These are phyloP conservation scores for Herpetotheres cachinnans DNA, from an alignment of 2,113 vertebrate species.

Conservation along the genomic window DNA sequence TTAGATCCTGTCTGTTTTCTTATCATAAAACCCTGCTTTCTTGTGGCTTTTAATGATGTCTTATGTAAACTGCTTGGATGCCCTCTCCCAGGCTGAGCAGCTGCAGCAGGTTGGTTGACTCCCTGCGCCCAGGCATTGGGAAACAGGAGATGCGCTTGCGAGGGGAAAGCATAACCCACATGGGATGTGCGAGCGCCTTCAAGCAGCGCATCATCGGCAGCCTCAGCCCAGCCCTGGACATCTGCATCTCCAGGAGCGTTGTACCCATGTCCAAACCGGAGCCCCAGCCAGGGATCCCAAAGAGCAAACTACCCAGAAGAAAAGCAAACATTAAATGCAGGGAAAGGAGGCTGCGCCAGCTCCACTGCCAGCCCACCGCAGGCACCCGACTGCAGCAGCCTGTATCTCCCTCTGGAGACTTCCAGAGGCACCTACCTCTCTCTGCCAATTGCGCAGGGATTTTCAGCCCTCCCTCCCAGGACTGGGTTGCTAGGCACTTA, in stretches of 20 bases:
- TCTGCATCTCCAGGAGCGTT: background rate
- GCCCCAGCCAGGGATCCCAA: background rate
- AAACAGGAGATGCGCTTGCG: background rate
- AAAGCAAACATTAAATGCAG: background rate
- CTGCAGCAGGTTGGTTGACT: background rate
- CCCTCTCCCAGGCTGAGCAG: background rate
- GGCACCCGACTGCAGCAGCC: background rate
- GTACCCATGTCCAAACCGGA: background rate
- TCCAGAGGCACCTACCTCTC: background rate
- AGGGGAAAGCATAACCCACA: background rate
- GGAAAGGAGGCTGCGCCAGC: background rate
- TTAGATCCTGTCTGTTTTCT: background rate
- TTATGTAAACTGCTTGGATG: background rate
- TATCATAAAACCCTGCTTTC: background rate
- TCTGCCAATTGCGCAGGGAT: background rate
- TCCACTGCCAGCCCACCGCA: background rate
- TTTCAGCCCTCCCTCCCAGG: background rate
- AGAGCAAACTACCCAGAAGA: background rate
- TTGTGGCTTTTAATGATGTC: background rate
- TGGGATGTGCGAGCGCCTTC: background rate
- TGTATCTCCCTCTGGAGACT: background rate
- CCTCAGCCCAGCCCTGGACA: background rate
- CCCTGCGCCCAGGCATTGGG: accelerated
- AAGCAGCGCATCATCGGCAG: accelerated
- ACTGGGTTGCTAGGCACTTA: background rate